Base-by-base conservation (phyloP, 1,140 invertebrate genomes). In the Drosophila gunungcola region DNA sequence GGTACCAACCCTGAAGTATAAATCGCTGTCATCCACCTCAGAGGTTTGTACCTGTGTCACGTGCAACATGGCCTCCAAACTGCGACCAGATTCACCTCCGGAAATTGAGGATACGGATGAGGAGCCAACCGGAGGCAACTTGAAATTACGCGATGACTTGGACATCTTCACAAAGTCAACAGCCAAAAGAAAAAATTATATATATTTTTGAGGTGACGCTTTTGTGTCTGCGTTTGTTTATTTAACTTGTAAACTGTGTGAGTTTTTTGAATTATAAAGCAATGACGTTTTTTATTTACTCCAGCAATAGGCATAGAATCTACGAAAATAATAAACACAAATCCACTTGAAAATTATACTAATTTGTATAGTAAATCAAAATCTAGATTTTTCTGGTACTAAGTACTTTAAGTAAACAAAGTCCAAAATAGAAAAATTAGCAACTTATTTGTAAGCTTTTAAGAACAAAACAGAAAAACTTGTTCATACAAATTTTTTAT, bases 31-130 rank as follows among this genome's bases (percentile, higher is more conserved):
- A 10, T 63, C 32, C n/a, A 5, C 32, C 25, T 13, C 34, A 0
- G 45, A 39, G 34, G 57, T 63, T 4, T 39, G 32, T 36, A 74
- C 54, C 13, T 39, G 51, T 1, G 69, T 74, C 16, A 74, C 69
- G 2, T 54, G 70, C 9, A 74, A 10, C 36, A 41, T 49, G 11
- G 10, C 38, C 36, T 43, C 68, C 49, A 73, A 46, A 36, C 64
- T 13, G 7, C 32, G 63, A 10, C 42, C 67, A 1, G 48, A 16
- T 21, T 27, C 25, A 11, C 36, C 48, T 2, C 46, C 46, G 21
- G 46, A 65, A 34, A 63, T 43, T n/a, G 61, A 60, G 29, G 55
- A 60, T 12, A 42, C 16, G 16, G 61, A 63, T 11, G 61, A 42
- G 3, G 38, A 42, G 38, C 36, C 7, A 0, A 10, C 16, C 13